phyloP scores from a whole-genome alignment of 2,888 invertebrate genomes.

The Phaonia tiefii region DNA sequence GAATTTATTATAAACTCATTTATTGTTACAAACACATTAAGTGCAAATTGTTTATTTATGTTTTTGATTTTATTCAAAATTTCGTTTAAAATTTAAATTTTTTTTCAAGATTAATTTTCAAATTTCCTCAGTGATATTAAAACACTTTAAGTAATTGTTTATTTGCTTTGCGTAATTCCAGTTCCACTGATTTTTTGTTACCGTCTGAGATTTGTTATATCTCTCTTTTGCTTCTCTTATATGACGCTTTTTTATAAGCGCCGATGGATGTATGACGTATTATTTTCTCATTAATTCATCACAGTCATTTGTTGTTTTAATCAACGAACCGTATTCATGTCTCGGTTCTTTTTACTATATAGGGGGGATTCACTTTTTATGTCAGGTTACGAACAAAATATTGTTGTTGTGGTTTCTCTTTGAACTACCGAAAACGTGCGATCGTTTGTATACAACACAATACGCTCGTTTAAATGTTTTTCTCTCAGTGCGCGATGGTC shows the following conservation, averaged over 20 bases:
- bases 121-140: no score
- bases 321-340: not conserved
- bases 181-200: conserved; percentile 3
- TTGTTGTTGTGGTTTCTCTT: not conserved
- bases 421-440: conserved; percentile 26
- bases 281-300: conserved; percentile 13
- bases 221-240: not conserved
- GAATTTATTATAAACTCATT: not conserved
- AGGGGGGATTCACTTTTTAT: conserved; percentile 64
- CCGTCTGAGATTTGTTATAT: no score
- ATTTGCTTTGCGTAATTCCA: conserved; percentile 24
- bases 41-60: not conserved
- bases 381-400: not conserved
- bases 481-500: not conserved
- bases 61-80: not conserved
- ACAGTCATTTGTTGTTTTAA: conserved; percentile 3
- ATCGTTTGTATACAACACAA: conserved; percentile 35
- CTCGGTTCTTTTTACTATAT: conserved; percentile 29
- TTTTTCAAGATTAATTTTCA: no score
- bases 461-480: conserved; percentile 6
- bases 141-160: conserved; percentile 1
- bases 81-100: conserved; percentile 10
- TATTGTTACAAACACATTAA: not conserved
- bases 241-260: not conserved
- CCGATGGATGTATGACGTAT: conserved; percentile 33